Evolutionary conservation across 1,140 invertebrate species (phyloP), one percentile per base, ranked within the genome.

Genomic region (Aculops lycopersici): DNA sequence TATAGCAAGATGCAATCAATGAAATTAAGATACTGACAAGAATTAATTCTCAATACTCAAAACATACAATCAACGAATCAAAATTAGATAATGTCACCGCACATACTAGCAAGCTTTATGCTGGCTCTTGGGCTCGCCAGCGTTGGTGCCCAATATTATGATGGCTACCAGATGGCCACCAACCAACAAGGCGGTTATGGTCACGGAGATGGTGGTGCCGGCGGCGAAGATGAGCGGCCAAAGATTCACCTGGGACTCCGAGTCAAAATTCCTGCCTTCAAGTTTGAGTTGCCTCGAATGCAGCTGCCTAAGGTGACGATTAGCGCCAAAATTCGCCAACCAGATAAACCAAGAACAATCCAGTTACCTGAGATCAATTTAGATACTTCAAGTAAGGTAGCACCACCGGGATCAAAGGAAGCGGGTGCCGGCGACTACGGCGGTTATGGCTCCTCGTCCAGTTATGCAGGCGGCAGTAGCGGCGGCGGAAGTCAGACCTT

Each of bases 11-110:
- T n/a, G n/a, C n/a, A n/a, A n/a, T n/a, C n/a, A n/a, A n/a, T n/a
- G n/a, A n/a, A n/a, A n/a, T n/a, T n/a, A n/a, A n/a, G n/a, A n/a
- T n/a, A n/a, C n/a, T n/a, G n/a, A n/a, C 18, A 15, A 38, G 14
- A 38, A 38, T 20, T 38, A 20, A 20, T 20, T 20, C 21, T 20
- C 20, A 37, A 17, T 19, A 20, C 18, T 38, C 21, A 38, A 38
- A 18, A 38, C 20, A 38, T 38, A 20, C 21, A 21, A 21, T 20
- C 8, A 21, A 19, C 4, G 4, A 41, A 35, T 36, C 15, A 13
- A 8, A 36, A 12, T n/a, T 35, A 3, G 13, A 20, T 14, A 15
- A 36, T 20, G 20, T 18, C 17, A 17, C 17, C 13, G 2, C 20
- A 3, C n/a, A 36, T 17, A 18, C 31, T 14, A 20, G 17, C 24